These are phyloP conservation scores for Halcyon senegalensis DNA, from an alignment of 2,113 vertebrate species.

Conservation along the genomic window DNA sequence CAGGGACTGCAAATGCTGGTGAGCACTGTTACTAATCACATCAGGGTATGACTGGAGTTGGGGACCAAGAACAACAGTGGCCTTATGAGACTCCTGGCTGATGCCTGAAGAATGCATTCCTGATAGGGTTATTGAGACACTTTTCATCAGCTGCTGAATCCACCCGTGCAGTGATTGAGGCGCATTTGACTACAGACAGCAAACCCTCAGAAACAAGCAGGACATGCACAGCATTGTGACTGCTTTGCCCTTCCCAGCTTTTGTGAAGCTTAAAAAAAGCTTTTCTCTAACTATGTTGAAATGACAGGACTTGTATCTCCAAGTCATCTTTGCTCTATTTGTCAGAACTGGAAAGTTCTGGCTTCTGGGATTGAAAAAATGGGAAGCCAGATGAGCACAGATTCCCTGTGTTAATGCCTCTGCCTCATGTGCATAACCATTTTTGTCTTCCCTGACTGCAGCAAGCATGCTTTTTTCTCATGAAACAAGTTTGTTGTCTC, in stretches of 20 bases:
- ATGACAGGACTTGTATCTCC: background rate
- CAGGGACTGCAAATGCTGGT: background rate
- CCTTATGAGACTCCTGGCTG: background rate
- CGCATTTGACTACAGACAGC: background rate
- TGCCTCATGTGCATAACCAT: background rate
- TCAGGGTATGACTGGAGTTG: background rate
- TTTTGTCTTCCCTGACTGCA: background rate
- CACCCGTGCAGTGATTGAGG: background rate
- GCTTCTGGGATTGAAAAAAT: background rate
- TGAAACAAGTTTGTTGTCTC: background rate
- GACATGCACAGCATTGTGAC: background rate
- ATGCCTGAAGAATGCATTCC: background rate
- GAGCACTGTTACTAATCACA: background rate
- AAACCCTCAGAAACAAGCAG: background rate
- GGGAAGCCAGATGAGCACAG: background rate
- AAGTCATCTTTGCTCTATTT: background rate
- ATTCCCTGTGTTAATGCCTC: background rate
- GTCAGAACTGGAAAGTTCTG: background rate
- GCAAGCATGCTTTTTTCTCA: background rate
- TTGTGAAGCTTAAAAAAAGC: background rate
- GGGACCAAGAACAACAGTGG: background rate
- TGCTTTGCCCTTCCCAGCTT: background rate
- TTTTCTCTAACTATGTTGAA: background rate
- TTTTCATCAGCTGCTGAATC: background rate
- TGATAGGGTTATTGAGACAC: background rate